phyloP scores from a whole-genome alignment of 2,888 invertebrate genomes.

The Zygaena filipendulae region DNA sequence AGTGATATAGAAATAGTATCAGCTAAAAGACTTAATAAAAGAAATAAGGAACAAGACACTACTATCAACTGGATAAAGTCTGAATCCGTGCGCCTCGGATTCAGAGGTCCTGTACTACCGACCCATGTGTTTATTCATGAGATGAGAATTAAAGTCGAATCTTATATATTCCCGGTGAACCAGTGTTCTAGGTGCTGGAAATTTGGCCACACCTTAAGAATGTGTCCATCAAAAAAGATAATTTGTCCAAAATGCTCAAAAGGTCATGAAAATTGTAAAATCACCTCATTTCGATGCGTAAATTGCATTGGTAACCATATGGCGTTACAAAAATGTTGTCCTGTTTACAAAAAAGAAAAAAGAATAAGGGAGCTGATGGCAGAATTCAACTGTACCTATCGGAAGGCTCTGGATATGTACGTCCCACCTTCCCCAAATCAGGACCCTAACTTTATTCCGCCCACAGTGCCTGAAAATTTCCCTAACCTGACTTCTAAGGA shows the following conservation, averaged over 20 bases:
- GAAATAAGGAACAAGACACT: slow-evolving; percentile 2
- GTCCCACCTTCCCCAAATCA: too few relatives aligned
- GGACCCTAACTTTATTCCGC: too few relatives aligned
- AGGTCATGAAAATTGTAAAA: slow-evolving; percentile 16
- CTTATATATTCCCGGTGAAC: slow-evolving; percentile 16
- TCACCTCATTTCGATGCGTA: slow-evolving; percentile 9
- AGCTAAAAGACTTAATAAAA: slow-evolving; percentile 11
- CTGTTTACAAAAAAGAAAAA: slow-evolving; percentile 13
- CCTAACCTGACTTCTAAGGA: too few relatives aligned
- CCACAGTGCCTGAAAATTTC: too few relatives aligned
- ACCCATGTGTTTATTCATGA: slow-evolving; percentile 10
- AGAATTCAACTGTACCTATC: slow-evolving; percentile 13
- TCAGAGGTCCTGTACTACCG: slow-evolving; percentile 14
- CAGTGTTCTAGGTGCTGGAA: slow-evolving; percentile 18
- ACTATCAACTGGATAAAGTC: slow-evolving; percentile 12
- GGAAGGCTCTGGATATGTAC: slow-evolving; percentile 8
- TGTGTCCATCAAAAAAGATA: slow-evolving; percentile 11
- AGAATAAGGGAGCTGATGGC: slow-evolving; percentile 12
- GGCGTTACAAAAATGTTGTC: slow-evolving; percentile 9
- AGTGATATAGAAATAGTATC: slow-evolving; percentile 8
- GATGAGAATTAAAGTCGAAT: slow-evolving; percentile 14
- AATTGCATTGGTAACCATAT: slow-evolving; percentile 18
- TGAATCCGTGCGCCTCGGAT: slow-evolving; percentile 16
- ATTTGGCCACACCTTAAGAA: slow-evolving; percentile 9
- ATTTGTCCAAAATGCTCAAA: slow-evolving; percentile 16